Conservation (phyloP, 2,113 vertebrate genomes). For the Eira barbara region DNA sequence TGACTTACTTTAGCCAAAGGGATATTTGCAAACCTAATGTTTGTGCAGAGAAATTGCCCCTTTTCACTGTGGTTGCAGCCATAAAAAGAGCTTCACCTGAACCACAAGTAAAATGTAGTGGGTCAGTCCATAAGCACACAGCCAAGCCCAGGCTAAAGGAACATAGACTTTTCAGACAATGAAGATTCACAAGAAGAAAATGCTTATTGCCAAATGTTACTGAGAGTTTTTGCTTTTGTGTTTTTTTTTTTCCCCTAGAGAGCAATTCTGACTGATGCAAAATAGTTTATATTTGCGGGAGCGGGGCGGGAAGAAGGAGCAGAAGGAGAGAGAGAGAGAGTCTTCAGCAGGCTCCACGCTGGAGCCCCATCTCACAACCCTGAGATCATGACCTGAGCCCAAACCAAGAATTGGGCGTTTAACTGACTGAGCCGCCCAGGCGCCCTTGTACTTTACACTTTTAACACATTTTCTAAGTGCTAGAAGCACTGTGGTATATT, state of each 20-base stretch:
- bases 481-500: not conserved
- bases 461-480: not conserved
- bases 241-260: rapidly evolving
- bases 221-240: too few species aligned
- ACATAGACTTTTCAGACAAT: not conserved
- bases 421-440: not conserved
- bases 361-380: not conserved
- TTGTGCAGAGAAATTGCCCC: not conserved
- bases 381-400: not conserved
- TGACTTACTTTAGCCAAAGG: not conserved
- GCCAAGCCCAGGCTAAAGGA: not conserved
- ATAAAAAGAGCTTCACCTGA: not conserved
- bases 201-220: rapidly evolving
- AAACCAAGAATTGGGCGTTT: not conserved
- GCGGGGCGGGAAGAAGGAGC: not conserved
- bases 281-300: not conserved
- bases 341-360: not conserved
- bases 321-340: not conserved
- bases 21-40: not conserved
- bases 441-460: not conserved
- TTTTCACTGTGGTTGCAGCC: not conserved
- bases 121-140: not conserved
- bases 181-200: not conserved
- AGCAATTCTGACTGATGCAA: not conserved
- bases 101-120: not conserved